These are phyloP conservation scores for Laupala kohalensis DNA, from an alignment of 1,140 invertebrate genomes.

Conservation along the genomic window DNA sequence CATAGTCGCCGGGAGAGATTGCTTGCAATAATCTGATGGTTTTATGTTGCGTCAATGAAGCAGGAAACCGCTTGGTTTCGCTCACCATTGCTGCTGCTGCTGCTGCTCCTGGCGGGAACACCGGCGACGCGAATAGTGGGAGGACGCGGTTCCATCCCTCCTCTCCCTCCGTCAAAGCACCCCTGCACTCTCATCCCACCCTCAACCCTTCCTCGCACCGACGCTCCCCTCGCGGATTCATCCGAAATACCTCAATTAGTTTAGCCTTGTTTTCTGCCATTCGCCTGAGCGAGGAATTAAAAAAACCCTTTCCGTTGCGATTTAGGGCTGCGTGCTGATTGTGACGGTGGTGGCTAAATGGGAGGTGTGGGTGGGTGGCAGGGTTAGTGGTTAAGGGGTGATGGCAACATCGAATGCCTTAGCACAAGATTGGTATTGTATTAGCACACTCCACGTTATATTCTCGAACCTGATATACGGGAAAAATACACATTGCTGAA, in stretches of 20 bases:
- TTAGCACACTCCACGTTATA: too few species aligned
- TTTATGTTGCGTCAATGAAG: not conserved
- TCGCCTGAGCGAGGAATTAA: not conserved
- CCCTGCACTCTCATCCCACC: too few species aligned
- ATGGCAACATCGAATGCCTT: too few species aligned
- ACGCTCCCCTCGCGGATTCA: not conserved
- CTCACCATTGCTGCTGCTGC: not conserved
- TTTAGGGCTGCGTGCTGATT: not conserved
- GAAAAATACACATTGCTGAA: too few species aligned
- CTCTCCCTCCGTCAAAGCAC: too few species aligned
- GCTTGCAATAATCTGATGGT: not conserved
- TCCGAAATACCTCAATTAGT: not conserved
- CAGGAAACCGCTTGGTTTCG: not conserved
- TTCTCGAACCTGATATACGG: too few species aligned
- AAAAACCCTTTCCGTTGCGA: not conserved
- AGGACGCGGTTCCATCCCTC: too few species aligned
- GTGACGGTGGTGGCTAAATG: not conserved
- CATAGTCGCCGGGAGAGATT: not conserved
- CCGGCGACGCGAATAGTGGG: too few species aligned
- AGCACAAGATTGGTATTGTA: too few species aligned
- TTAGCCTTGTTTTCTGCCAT: not conserved
- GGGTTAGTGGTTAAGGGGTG: too few species aligned
- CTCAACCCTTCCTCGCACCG: not conserved
- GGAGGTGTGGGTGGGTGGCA: too few species aligned
- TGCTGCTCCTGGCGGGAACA: not conserved